Percentiles rank a stretch among this genome's conserved stretches.
Conservation (phyloP, 2,797 vertebrate genomes). For the Paedocypris micromegethes region DNA sequence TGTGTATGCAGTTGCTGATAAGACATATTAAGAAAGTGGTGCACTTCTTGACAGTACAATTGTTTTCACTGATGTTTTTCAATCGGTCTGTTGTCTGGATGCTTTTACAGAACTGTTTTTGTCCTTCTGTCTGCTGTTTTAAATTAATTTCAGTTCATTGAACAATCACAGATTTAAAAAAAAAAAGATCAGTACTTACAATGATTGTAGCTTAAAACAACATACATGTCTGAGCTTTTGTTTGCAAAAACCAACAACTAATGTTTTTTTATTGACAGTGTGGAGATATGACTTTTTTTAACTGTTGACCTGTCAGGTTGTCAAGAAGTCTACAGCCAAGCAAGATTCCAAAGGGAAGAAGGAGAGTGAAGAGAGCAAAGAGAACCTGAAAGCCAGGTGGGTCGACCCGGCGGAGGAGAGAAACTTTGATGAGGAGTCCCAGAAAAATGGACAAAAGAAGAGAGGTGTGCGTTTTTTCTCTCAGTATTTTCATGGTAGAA, state of each 20-base stretch:
- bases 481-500: background rate
- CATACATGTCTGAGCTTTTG: too few species aligned
- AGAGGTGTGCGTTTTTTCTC: conserved; percentile 70
- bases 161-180: too few species aligned
- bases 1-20: too few species aligned
- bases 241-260: background rate
- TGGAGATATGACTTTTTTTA: background rate
- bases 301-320: conserved; percentile 52
- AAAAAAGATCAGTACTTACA: too few species aligned
- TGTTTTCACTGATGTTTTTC: too few species aligned
- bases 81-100: too few species aligned
- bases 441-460: conserved; percentile 87
- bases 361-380: conserved; percentile 89
- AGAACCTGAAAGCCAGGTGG: conserved; percentile 90
- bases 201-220: too few species aligned
- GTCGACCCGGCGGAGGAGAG: conserved; percentile 96
- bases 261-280: background rate
- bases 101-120: too few species aligned
- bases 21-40: too few species aligned
- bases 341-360: conserved; percentile 89
- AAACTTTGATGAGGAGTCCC: conserved; percentile 87
- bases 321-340: conserved; percentile 76
- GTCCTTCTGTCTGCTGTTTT: too few species aligned
- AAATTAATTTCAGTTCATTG: too few species aligned
- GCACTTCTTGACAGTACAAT: too few species aligned